These are phyloP conservation scores for Acholoe squamosa DNA, from an alignment of 2,888 invertebrate species.

Conservation along the genomic window DNA sequence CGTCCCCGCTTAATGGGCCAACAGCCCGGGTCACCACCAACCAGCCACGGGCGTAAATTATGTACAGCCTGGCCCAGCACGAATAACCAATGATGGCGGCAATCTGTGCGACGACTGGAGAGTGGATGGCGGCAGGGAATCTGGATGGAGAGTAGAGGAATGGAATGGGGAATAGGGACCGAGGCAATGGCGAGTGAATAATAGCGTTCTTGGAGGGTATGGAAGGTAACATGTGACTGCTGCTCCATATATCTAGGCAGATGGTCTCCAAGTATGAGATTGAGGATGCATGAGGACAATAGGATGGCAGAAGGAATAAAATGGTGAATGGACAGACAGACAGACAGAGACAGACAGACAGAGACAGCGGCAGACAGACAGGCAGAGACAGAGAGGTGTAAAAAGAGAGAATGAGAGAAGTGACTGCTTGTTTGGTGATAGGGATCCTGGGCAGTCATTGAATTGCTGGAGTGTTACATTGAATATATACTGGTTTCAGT, in stretches of 20 bases:
- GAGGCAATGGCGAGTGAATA: not conserved
- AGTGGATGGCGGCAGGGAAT: not conserved
- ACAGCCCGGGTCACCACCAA: not conserved
- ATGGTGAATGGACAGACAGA: not conserved
- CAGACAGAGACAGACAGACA: not conserved
- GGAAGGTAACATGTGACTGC: not conserved
- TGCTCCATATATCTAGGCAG: not conserved
- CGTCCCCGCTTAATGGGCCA: conserved; percentile 43
- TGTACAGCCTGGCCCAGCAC: not conserved
- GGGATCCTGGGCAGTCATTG: too few relatives aligned
- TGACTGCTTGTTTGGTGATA: too few relatives aligned
- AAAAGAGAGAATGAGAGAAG: not conserved
- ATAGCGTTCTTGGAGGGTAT: not conserved
- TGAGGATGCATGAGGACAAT: not conserved
- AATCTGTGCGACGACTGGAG: not conserved
- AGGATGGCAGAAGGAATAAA: not conserved
- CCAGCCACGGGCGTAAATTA: conserved; percentile 49
- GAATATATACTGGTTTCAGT: too few relatives aligned
- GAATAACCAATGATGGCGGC: conserved; percentile 52
- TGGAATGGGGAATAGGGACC: too few relatives aligned
- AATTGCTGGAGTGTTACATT: too few relatives aligned
- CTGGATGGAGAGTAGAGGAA: too few relatives aligned
- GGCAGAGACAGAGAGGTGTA: not conserved
- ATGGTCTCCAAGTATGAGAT: too few relatives aligned
- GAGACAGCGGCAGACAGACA: not conserved